Evolutionary conservation across 2,888 invertebrate genomes (phyloP), one percentile per base, ranked within the genome.

Genomic region (Pinctada fucata): DNA sequence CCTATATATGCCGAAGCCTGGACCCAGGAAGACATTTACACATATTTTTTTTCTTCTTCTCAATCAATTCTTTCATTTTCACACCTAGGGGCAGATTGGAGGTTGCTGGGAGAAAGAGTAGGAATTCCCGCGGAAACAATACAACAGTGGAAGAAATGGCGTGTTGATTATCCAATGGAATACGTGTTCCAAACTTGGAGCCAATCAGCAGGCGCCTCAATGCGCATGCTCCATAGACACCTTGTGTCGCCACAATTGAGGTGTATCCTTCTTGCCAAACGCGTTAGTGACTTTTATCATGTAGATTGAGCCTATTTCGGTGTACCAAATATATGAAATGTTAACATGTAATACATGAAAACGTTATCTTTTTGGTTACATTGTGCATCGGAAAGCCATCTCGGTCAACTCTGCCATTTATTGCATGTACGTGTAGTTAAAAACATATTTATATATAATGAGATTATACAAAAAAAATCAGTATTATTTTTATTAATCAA

Each of bases 141-240:
- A 3, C 81, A 82, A 47, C 86, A 89, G 66, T 92, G 92, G 92
- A 83, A 85, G 76, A 79, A 82, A 6, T 85, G 88, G 85, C 88
- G 88, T 80, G 82, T 91, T 51, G 86, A 88, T 13, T 85, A 86
- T 72, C 91, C 92, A 1, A 91, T 92, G 90, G 88, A 87, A 51
- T 85, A 90, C 75, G 92, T 92, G 52, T 84, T 92, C 79, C 84
- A 86, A 50, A 86, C 87, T n/a, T 92, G 92, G 92, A 86, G 86
- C 2, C 83, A 88, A 63, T 89, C 88, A 73, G 82, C 85, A n/a
- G 90, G 86, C 2, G 91, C 92, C 50, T 91, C 91, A 1, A 89
- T 92, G 4, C 84, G 92, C 49, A 83, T 92, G 83, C 83, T 92
- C 49, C 91, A 92, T 74, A 84, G 92, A 64, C 92, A 92, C 81